Evolutionary conservation across 2,113 vertebrate genomes (phyloP), one percentile per base, ranked within the genome.

Genomic region (Oxygymnocypris stewartii): DNA sequence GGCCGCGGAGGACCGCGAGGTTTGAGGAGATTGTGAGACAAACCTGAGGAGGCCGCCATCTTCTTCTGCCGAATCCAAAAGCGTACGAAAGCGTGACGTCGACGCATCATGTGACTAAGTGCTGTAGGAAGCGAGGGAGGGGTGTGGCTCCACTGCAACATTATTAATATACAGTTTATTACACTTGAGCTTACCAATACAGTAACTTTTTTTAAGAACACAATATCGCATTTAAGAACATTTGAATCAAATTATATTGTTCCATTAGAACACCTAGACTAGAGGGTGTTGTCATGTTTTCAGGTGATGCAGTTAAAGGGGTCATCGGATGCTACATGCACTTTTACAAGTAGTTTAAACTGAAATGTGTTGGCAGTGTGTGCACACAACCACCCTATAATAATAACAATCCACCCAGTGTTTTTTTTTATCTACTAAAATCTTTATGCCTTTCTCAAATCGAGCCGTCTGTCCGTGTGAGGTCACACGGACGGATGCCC

Each of bases 11-110:
- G 28, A 28, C 42, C 10, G 63, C 65, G 47, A 84, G 75, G 84
- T 61, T 78, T 74, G 25, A 83, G 23, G 79, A 86, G 79, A 88
- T 76, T 40, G 76, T 79, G 49, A 89, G 92, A 97, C 97, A 92
- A 94, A 98, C 98, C 98, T 98, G 97, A 96, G 94, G 95, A 96
- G 94, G 96, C 95, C 89, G 96, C 96, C 98, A 98, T 99, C 96
- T 97, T 98, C 96, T 96, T 94, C 96, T 92, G 93, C 91, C 92
- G 91, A 94, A 92, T 95, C 93, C 93, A 95, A 93, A 94, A 94
- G 92, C 93, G 86, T 87, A 91, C 89, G 89, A 82, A 82, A 76
- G 18, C 79, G 69, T 91, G 90, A 90, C 89, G 79, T 88, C 57
- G 20, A 6, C 0, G 16, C 12, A 35, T 76, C 85, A 90, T 47